Evolutionary conservation across 2,888 invertebrate species (phyloP), one percentile per base, ranked within the genome.

Genomic region (Mythimna pallens): DNA sequence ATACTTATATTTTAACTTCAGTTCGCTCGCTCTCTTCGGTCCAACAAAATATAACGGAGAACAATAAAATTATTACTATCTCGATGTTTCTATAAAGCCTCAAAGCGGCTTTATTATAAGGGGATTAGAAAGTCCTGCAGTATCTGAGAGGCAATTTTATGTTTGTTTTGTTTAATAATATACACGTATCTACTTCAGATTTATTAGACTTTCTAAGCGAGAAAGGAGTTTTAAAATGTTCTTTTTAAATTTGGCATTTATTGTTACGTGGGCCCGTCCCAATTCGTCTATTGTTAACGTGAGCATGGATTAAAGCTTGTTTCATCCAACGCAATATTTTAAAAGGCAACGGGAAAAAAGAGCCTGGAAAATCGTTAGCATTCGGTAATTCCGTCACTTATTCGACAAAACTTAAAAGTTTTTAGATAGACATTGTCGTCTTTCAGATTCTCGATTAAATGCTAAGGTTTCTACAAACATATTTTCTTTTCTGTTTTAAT

Each of bases 71-170:
- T 73, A 77, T 72, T 58, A 58, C 57, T 76, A 79, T 77, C 43
- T 25, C 47, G 61, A 73, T 78, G 61, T 71, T 81, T 76, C 76
- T 64, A 70, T 66, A 43, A 63, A 75, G 68, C 70, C 69, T 76
- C 47, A 62, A 69, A 76, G 70, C 63, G 20, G 78, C 70, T 84
- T 79, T 86, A 79, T 81, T 79, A 54, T 79, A 81, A 82, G 85
- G 25, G 80, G 78, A 87, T 87, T 80, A 83, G 52, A 74, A 81
- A 75, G 65, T 63, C 75, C 36, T 68, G 57, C 65, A 77, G 30
- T 30, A 70, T 69, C 70, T 70, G 72, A 76, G 62, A 54, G 57
- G 22, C 57, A 69, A 65, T 70, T 79, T 76, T 62, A 62, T 59
- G 50, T 74, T 47, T 70, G 10, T 65, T 73, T 40, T 30, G 52